Conservation (phyloP, 1,140 invertebrate species). For the Cataglyphis hispanica region DNA sequence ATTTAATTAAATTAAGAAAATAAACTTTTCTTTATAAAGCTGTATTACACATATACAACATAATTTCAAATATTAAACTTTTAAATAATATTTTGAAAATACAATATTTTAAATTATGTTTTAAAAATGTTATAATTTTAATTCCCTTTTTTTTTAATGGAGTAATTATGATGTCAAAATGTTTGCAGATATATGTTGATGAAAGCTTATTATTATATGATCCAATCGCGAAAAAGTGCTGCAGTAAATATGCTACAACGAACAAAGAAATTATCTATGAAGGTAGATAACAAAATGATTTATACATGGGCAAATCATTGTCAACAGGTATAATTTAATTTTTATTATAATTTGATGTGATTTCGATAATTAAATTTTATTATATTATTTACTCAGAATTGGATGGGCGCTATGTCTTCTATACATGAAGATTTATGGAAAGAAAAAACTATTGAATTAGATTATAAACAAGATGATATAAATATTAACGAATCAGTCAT, state of each 20-base stretch:
- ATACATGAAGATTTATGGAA: constrained; percentile 79
- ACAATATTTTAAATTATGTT: neutral
- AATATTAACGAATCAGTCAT: constrained; percentile 71
- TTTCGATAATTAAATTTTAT: constrained; percentile 20
- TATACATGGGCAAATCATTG: constrained; percentile 80
- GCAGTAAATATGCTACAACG: constrained; percentile 74
- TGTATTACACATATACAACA: neutral
- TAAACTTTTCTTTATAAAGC: neutral
- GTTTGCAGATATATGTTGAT: constrained; percentile 79
- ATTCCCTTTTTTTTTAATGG: neutral
- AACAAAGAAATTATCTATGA: constrained; percentile 71
- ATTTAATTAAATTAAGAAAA: neutral
- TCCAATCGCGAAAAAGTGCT: constrained; percentile 68
- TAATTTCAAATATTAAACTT: neutral
- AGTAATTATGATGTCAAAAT: neutral
- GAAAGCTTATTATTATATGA: constrained; percentile 82
- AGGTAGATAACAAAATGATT: constrained; percentile 77
- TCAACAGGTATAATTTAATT: constrained; percentile 76
- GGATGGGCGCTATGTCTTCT: constrained; percentile 75
- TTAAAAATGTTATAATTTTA: neutral
- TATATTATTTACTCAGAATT: constrained; percentile 73
- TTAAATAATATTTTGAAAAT: neutral
- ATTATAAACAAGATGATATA: constrained; percentile 75
- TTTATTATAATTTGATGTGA: constrained; percentile 15
- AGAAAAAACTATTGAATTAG: constrained; percentile 64